Conservation (phyloP, 2,113 vertebrate genomes). For the Camelus bactrianus region DNA sequence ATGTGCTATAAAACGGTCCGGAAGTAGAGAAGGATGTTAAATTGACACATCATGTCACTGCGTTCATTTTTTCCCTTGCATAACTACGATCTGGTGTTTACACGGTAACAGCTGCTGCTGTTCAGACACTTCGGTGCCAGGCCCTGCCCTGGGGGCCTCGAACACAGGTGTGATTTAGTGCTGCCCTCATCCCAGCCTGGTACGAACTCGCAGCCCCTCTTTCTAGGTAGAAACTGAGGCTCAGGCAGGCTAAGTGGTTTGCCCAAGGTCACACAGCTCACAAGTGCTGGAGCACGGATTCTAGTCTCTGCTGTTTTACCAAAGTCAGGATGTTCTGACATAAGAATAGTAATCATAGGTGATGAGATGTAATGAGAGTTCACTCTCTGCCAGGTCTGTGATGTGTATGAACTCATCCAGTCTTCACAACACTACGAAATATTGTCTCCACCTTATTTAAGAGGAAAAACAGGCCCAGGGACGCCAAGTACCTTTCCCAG, state of each 20-base stretch:
- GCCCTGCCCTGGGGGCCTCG: not conserved
- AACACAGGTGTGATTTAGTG: not conserved
- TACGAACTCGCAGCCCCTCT: not conserved
- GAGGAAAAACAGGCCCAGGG: not conserved
- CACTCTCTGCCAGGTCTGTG: not conserved
- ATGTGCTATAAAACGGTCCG: not conserved
- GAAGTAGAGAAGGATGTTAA: not conserved
- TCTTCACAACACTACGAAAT: not conserved
- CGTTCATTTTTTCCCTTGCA: not conserved
- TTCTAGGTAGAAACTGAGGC: not conserved
- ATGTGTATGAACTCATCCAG: not conserved
- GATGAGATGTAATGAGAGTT: not conserved
- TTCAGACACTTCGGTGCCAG: not conserved
- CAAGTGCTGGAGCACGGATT: not conserved
- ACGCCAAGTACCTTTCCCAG: not conserved
- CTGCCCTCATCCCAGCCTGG: not conserved
- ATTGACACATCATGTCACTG: not conserved
- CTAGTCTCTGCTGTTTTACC: not conserved
- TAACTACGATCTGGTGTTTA: not conserved
- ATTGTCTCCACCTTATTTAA: not conserved
- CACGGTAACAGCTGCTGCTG: not conserved
- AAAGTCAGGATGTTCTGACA: not conserved
- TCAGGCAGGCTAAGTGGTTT: not conserved
- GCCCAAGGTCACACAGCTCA: not conserved
- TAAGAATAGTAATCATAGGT: not conserved